Conservation (phyloP, 2,888 invertebrate species). For the Ophion obscuratus region DNA sequence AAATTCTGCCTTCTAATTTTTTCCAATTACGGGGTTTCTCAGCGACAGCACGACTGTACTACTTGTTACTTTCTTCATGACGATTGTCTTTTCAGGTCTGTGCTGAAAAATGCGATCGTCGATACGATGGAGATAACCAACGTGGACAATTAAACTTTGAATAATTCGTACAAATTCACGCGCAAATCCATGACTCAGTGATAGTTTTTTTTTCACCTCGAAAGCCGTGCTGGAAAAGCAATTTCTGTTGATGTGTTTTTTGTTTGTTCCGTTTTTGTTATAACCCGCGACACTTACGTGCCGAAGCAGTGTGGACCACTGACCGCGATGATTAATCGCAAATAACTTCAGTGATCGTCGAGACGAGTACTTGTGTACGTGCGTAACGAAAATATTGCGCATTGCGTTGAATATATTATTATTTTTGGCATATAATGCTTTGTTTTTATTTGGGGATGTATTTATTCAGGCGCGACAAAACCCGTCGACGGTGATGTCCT, state of each 20-base stretch:
- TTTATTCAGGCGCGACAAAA: slow-evolving; percentile 16
- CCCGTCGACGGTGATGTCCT: slow-evolving; percentile 10
- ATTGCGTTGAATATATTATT: slow-evolving; percentile 49
- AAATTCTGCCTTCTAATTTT: no score
- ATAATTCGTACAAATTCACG: slow-evolving; percentile 43
- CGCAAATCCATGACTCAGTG: slow-evolving; percentile 41
- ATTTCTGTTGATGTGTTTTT: background rate
- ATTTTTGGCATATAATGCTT: slow-evolving; percentile 29
- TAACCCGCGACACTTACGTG: slow-evolving; percentile 1
- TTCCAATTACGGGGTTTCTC: no score
- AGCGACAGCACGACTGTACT: no score
- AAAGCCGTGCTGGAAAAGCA: background rate
- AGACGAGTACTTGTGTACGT: slow-evolving; percentile 33
- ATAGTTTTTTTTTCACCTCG: slow-evolving; percentile 32
- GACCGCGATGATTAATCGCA: slow-evolving; percentile 18
- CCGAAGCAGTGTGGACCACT: slow-evolving; percentile 53
- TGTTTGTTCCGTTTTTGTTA: slow-evolving; percentile 31
- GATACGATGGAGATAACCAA: background rate
- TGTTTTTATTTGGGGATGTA: slow-evolving; percentile 16
- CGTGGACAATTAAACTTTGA: background rate
- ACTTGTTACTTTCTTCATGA: background rate
- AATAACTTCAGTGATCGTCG: slow-evolving; percentile 28
- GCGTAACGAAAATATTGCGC: slow-evolving; percentile 39
- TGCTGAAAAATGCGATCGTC: slow-evolving; percentile 53
- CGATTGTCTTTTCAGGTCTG: slow-evolving; percentile 60